phyloP scores from a whole-genome alignment of 2,888 invertebrate genomes.

The Bruchidius siliquastri region DNA sequence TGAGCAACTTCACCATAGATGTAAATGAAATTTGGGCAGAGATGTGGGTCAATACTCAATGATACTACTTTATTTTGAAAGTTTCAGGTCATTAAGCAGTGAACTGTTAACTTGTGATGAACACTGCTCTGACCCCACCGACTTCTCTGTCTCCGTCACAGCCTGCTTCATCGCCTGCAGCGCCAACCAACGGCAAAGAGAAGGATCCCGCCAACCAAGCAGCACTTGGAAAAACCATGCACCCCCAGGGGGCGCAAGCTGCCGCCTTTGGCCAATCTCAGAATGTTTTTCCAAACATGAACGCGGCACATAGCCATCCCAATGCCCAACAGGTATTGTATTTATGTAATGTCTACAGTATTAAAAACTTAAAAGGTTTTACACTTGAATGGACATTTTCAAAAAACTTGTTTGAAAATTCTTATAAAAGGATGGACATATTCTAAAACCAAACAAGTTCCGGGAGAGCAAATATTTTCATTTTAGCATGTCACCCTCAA shows the following conservation, averaged over 20 bases:
- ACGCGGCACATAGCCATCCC: slow-evolving; percentile 31
- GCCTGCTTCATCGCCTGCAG: not conserved
- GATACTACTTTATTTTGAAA: not conserved
- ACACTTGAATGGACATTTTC: too few species aligned
- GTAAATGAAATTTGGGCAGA: too few species aligned
- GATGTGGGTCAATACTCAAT: too few species aligned
- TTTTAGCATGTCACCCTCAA: too few species aligned
- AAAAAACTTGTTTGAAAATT: too few species aligned
- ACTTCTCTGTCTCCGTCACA: not conserved
- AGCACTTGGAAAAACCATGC: slow-evolving; percentile 35
- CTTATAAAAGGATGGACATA: too few species aligned
- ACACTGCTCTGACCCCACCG: not conserved
- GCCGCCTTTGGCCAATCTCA: slow-evolving; percentile 35
- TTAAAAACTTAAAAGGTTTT: too few species aligned
- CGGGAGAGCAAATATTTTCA: too few species aligned
- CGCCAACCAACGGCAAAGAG: not conserved
- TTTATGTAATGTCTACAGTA: slow-evolving; percentile 6
- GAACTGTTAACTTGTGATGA: not conserved
- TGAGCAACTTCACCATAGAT: too few species aligned
- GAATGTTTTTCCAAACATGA: slow-evolving; percentile 29
- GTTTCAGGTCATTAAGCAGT: not conserved
- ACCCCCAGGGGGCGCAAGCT: slow-evolving; percentile 37
- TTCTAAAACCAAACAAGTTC: too few species aligned
- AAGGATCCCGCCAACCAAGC: not conserved
- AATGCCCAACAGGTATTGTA: slow-evolving; percentile 21